A percentile compares a stretch with the other conserved stretches of the same genome.
These are phyloP conservation scores for Poecile atricapillus DNA, from an alignment of 2,113 vertebrate genomes.

Conservation along the genomic window DNA sequence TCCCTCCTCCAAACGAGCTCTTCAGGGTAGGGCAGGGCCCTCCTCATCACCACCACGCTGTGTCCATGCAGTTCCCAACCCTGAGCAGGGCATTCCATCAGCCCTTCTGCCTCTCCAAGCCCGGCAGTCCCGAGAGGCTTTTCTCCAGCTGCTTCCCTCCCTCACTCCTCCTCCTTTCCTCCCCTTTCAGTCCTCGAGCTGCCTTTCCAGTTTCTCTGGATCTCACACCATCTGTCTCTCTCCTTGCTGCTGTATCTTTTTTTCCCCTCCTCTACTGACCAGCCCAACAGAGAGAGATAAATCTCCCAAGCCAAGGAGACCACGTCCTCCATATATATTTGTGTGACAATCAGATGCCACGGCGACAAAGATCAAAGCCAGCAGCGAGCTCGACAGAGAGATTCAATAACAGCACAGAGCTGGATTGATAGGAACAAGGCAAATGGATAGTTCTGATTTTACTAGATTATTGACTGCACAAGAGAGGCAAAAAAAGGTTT, in stretches of 20 bases:
- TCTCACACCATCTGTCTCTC: conserved; percentile 24
- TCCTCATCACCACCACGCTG: rapidly evolving
- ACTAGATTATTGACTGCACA: conserved; percentile 50
- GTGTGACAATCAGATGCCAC: neutral
- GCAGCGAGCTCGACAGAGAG: neutral
- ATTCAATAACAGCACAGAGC: conserved; percentile 24
- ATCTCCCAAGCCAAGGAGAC: conserved; percentile 44
- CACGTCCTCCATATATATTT: conserved; percentile 10
- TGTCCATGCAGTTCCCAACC: neutral
- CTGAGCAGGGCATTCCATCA: neutral
- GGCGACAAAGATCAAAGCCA: conserved; percentile 5
- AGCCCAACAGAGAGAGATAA: conserved; percentile 37
- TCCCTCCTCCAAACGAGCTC: neutral
- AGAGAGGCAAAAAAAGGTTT: neutral
- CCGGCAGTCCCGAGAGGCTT: neutral
- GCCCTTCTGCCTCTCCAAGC: neutral
- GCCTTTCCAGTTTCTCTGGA: neutral
- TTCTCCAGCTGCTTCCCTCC: neutral
- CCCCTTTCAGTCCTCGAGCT: neutral
- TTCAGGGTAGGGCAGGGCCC: neutral
- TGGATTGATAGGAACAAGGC: conserved; percentile 24
- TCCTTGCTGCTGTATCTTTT: neutral
- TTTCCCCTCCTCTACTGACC: neutral
- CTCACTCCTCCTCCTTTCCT: neutral
- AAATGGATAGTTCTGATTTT: conserved; percentile 50